Evolutionary conservation across 2,113 vertebrate genomes (phyloP).

Genomic region (Eulemur macaco): DNA sequence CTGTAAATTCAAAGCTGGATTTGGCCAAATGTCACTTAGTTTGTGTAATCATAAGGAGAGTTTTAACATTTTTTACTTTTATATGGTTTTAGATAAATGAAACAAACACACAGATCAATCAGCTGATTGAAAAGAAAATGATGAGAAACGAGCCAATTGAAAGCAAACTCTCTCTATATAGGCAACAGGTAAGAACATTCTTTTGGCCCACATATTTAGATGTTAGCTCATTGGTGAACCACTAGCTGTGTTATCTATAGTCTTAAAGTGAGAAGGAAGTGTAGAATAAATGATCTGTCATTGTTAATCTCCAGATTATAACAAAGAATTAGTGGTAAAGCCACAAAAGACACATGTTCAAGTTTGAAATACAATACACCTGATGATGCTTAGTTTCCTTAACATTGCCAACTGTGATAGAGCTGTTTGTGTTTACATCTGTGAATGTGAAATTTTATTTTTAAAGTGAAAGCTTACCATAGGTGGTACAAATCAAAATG

Average conservation of each 20-base stretch:
- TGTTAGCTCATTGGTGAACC: neutral
- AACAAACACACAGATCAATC: conserved; percentile 90
- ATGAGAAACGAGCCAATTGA: conserved; percentile 93
- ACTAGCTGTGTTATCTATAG: neutral
- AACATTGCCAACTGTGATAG: neutral
- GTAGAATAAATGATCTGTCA: conserved; percentile 28
- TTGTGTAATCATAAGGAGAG: neutral
- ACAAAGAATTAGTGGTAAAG: conserved; percentile 51
- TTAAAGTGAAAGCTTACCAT: conserved; percentile 36
- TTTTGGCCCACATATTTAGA: neutral
- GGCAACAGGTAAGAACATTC: conserved; percentile 91
- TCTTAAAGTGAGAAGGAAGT: conserved; percentile 39
- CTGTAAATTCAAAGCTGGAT: neutral
- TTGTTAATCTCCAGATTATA: conserved; percentile 64
- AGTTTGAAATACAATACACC: conserved; percentile 31
- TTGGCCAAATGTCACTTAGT: neutral
- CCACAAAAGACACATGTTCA: neutral
- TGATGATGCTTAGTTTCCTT: conserved; percentile 26
- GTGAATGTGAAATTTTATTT: conserved; percentile 44
- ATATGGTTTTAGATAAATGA: conserved; percentile 90
- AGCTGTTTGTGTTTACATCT: conserved; percentile 58
- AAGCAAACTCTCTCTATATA: conserved; percentile 94
- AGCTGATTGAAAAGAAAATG: conserved; percentile 95
- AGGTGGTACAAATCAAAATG: conserved; percentile 7
- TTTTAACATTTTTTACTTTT: conserved; percentile 51